Evolutionary conservation across 2,888 invertebrate genomes (phyloP).

Genomic region (Antitype chi): DNA sequence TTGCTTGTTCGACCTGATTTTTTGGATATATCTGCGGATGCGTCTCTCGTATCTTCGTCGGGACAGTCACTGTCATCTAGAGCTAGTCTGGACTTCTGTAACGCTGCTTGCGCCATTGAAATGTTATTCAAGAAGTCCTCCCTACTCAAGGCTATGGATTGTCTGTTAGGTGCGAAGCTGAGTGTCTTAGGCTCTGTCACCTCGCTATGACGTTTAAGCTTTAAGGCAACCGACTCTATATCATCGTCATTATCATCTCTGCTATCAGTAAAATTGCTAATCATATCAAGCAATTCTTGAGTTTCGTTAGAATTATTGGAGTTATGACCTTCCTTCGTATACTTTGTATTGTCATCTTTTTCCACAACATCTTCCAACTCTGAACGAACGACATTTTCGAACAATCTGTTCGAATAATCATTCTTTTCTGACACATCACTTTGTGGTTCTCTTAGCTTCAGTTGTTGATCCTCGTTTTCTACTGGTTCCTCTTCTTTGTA

Average conservation of each 20-base stretch:
- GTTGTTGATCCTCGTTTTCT: conserved; percentile 52
- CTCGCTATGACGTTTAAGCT: conserved; percentile 51
- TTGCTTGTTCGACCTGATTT: conserved; percentile 71
- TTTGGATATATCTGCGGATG: conserved; percentile 45
- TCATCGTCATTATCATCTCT: conserved; percentile 49
- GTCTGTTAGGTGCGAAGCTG: conserved; percentile 73
- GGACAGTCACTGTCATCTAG: conserved; percentile 70
- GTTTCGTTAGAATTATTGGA: conserved; percentile 79
- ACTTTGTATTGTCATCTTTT: conserved; percentile 38
- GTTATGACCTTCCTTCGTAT: conserved; percentile 53
- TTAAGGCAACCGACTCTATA: conserved; percentile 12
- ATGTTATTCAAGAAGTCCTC: conserved; percentile 81
- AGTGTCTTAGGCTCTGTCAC: conserved; percentile 62
- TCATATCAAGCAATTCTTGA: conserved; percentile 79
- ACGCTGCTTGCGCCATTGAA: conserved; percentile 80
- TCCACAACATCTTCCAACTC: conserved; percentile 51
- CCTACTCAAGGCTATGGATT: conserved; percentile 76
- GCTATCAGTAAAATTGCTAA: conserved; percentile 79
- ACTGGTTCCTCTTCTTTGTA: conserved; percentile 50
- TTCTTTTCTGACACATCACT: conserved; percentile 29
- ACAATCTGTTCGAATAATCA: conserved; percentile 58
- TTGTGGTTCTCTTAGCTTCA: conserved; percentile 63
- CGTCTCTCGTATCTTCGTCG: conserved; percentile 68
- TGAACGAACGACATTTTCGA: conserved; percentile 65
- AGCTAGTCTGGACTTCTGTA: conserved; percentile 76